Percentiles rank a stretch among this genome's conserved stretches.
Evolutionary conservation across 2,797 vertebrate species (phyloP).

Genomic region (Discoglossus pictus): DNA sequence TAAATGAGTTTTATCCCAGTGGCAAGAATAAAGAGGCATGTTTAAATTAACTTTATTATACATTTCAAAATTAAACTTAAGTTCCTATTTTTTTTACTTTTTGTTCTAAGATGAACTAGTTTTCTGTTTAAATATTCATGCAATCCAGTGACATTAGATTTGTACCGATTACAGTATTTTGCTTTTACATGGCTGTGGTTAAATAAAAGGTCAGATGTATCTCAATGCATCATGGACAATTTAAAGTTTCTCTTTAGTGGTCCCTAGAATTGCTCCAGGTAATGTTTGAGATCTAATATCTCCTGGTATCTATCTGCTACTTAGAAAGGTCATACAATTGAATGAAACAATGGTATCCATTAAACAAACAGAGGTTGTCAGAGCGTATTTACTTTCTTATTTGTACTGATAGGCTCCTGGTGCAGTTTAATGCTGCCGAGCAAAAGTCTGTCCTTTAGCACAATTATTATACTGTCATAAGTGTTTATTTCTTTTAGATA

Average conservation of each 20-base stretch:
- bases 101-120: no score
- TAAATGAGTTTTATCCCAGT: no score
- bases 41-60: no score
- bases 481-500: slow-evolving; percentile 70
- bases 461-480: slow-evolving; percentile 62
- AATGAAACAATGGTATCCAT: slow-evolving; percentile 31
- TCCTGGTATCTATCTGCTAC: slow-evolving; percentile 31
- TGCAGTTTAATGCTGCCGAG: slow-evolving; percentile 56
- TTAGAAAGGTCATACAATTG: slow-evolving; percentile 44
- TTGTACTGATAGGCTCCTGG: slow-evolving; percentile 25
- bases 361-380: slow-evolving; percentile 18
- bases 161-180: slow-evolving; percentile 43
- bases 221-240: slow-evolving; percentile 31
- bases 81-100: no score
- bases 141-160: slow-evolving; percentile 20
- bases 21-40: no score
- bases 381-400: slow-evolving; percentile 31
- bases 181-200: slow-evolving; percentile 31
- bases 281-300: slow-evolving; percentile 49
- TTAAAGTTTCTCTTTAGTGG: slow-evolving; percentile 25
- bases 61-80: no score
- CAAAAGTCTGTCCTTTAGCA: slow-evolving; percentile 65
- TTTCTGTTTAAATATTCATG: no score
- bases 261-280: slow-evolving; percentile 43
- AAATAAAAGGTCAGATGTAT: slow-evolving; percentile 46